A percentile compares a stretch with the other conserved stretches of the same genome.
Conservation (phyloP, 2,113 vertebrate species). For the Alouatta palliata region DNA sequence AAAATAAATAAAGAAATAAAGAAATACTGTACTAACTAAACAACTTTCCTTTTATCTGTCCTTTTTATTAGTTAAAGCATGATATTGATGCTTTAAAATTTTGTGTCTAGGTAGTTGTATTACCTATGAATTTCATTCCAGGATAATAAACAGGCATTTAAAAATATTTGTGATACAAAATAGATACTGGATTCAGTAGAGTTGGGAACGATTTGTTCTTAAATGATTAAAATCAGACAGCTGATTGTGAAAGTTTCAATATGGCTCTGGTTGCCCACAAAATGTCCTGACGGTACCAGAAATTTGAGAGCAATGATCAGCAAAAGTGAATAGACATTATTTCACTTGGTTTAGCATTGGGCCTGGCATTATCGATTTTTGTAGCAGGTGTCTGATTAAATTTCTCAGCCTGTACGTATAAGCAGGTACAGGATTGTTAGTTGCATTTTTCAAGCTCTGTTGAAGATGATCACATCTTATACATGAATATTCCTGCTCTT, state of each 20-base stretch:
- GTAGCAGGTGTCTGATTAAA: neutral
- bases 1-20: too few relatives aligned
- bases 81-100: neutral
- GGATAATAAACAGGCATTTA: neutral
- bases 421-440: neutral
- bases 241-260: conserved; percentile 20
- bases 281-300: conserved; percentile 4
- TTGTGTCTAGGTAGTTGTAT: neutral
- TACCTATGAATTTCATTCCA: conserved; percentile 8
- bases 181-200: neutral
- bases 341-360: neutral
- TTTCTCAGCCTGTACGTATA: neutral
- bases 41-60: neutral
- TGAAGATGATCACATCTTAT: neutral
- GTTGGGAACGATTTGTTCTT: neutral
- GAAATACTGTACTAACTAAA: neutral
- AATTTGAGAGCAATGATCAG: neutral
- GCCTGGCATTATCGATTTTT: neutral
- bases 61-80: neutral
- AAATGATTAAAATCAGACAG: neutral
- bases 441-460: neutral
- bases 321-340: neutral
- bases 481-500: neutral
- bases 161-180: neutral
- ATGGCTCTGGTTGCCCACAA: neutral